Percentiles rank a stretch among this genome's conserved stretches.
Evolutionary conservation across 2,113 vertebrate species (phyloP).

Genomic region (Indicator maculatus): DNA sequence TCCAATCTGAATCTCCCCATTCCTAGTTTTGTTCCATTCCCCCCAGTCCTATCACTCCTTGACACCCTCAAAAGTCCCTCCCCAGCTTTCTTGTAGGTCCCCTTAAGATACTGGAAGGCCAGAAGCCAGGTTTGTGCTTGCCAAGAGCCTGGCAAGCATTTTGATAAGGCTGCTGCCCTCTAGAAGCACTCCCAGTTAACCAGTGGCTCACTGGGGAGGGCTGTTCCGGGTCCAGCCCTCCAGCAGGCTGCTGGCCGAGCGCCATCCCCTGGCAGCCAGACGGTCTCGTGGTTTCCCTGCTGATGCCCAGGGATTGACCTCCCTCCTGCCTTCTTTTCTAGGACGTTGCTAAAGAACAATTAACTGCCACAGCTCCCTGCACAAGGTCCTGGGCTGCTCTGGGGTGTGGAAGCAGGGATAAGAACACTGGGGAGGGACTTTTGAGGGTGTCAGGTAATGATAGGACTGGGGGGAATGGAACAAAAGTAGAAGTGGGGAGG

Average conservation of each 20-base stretch:
- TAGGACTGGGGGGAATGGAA: too few relatives aligned
- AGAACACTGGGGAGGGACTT: too few relatives aligned
- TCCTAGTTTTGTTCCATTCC: too few relatives aligned
- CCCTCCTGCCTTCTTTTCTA: rapidly evolving
- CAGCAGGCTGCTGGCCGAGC: background rate
- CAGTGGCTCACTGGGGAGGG: background rate
- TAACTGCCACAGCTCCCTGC: background rate
- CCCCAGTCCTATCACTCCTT: too few relatives aligned
- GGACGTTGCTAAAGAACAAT: background rate
- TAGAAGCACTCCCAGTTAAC: background rate
- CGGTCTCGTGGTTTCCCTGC: background rate
- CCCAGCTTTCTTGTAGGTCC: too few relatives aligned
- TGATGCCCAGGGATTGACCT: background rate
- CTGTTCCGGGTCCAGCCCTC: background rate
- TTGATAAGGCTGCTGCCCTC: background rate
- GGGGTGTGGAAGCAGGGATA: too few relatives aligned
- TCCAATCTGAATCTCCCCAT: too few relatives aligned
- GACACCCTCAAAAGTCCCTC: too few relatives aligned
- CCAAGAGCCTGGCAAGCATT: rapidly evolving
- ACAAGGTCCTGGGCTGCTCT: rapidly evolving
- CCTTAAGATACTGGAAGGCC: too few relatives aligned
- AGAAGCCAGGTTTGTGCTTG: background rate
- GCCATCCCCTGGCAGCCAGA: background rate
- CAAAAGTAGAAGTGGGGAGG: too few relatives aligned
- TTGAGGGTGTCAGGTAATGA: too few relatives aligned